Evolutionary conservation across 2,797 vertebrate genomes (phyloP).

Genomic region (Psittacula echo): DNA sequence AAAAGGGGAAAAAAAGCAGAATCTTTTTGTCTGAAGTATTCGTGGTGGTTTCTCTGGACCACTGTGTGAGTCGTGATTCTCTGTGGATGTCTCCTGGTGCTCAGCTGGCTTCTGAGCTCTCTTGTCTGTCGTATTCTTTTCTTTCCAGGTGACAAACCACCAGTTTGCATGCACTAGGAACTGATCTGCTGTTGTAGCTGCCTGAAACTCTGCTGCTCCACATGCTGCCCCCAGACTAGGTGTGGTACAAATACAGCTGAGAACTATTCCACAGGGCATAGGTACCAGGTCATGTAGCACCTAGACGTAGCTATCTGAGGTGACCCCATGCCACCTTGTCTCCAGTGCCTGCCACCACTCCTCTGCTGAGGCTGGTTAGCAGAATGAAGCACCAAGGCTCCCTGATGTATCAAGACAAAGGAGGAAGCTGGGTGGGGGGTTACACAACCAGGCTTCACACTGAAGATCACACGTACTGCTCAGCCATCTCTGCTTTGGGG

Average conservation of each 20-base stretch:
- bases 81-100: background rate
- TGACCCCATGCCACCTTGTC: background rate
- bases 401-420: background rate
- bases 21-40: background rate
- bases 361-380: background rate
- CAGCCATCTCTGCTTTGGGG: background rate
- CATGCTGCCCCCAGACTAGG: background rate
- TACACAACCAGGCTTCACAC: background rate
- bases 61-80: background rate
- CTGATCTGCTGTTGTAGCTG: background rate
- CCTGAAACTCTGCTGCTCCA: background rate
- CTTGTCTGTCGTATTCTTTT: background rate
- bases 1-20: background rate
- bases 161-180: background rate
- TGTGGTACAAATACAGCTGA: background rate
- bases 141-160: background rate
- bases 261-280: background rate
- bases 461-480: background rate
- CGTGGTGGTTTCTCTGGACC: background rate
- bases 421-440: rapidly evolving
- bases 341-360: background rate
- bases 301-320: background rate
- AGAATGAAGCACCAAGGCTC: background rate
- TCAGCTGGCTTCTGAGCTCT: background rate
- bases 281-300: background rate